Evolutionary conservation across 53 echinoderm and acorn worm species (phyloP).

Genomic region (Mesocentrotus franciscanus): DNA sequence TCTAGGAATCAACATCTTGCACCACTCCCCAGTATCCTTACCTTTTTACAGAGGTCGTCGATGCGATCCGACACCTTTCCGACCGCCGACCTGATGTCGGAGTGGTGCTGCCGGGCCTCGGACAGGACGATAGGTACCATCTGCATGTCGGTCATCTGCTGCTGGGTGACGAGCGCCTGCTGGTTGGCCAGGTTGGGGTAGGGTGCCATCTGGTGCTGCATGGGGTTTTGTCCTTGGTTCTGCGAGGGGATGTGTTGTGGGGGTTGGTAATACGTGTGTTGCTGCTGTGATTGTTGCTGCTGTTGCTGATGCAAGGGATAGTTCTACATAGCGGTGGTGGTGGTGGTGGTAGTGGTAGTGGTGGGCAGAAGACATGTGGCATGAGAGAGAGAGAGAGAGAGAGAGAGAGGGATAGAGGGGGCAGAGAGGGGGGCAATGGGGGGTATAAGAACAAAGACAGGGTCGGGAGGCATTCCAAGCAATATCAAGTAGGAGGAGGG

Average conservation of each 20-base stretch:
- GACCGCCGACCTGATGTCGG: constrained; percentile 85
- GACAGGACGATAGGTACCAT: constrained; percentile 79
- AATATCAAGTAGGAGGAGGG: background rate
- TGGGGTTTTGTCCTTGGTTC: constrained; percentile 73
- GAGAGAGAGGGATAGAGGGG: background rate
- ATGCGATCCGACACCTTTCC: constrained; percentile 87
- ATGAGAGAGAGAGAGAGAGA: background rate
- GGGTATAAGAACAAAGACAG: background rate
- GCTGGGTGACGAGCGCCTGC: constrained; percentile 69
- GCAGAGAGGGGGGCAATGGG: constrained; percentile 24
- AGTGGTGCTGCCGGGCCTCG: constrained; percentile 91
- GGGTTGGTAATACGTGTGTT: constrained; percentile 71
- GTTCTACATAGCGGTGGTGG: constrained; percentile 60
- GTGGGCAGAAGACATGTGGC: constrained; percentile 31
- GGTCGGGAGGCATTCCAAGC: constrained; percentile 20
- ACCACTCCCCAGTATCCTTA: background rate
- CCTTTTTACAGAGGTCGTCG: constrained; percentile 83
- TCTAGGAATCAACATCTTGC: background rate
- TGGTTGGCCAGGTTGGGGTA: constrained; percentile 27
- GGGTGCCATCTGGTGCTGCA: constrained; percentile 68
- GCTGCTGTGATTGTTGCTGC: constrained; percentile 46
- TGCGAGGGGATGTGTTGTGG: constrained; percentile 70
- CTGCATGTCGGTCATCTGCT: constrained; percentile 68
- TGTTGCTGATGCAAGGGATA: constrained; percentile 63
- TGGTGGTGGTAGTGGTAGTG: constrained; percentile 41